Evolutionary conservation across 1,140 invertebrate genomes (phyloP).

Genomic region (Thrips palmi): DNA sequence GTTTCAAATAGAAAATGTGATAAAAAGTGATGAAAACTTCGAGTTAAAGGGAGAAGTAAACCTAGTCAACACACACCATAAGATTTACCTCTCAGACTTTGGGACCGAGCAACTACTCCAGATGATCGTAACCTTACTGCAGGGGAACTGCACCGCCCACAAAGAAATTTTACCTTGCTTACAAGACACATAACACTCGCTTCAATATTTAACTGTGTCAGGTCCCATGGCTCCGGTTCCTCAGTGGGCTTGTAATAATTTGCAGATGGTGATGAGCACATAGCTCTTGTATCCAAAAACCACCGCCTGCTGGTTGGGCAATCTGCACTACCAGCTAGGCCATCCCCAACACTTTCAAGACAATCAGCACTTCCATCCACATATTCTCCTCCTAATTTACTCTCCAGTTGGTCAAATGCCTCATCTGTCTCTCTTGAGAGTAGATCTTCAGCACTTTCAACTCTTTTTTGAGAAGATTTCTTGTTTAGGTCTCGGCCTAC

Average conservation of each 20-base stretch:
- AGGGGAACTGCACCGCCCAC: constrained; percentile 48
- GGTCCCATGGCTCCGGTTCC: constrained; percentile 73
- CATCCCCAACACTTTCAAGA: no score
- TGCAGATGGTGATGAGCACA: constrained; percentile 56
- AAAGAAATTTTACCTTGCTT: constrained; percentile 58
- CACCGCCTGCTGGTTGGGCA: no score
- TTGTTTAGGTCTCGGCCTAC: no score
- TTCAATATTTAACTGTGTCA: constrained; percentile 76
- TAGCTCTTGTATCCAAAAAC: constrained; percentile 51
- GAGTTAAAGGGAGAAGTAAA: no score
- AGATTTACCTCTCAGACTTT: not conserved
- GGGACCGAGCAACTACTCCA: no score
- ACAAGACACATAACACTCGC: constrained; percentile 73
- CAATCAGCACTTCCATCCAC: no score
- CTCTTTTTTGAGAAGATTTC: no score
- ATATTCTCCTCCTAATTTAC: no score
- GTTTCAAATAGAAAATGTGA: not conserved
- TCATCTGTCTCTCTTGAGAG: constrained; percentile 9
- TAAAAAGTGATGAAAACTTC: no score
- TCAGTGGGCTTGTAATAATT: constrained; percentile 68
- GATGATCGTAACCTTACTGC: constrained; percentile 33
- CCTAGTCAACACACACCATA: not conserved
- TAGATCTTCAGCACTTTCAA: constrained; percentile 1
- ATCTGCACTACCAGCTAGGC: no score
- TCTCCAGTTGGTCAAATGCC: not conserved